Base-by-base conservation (phyloP, 2,113 vertebrate genomes). In the Datnioides undecimradiatus region DNA sequence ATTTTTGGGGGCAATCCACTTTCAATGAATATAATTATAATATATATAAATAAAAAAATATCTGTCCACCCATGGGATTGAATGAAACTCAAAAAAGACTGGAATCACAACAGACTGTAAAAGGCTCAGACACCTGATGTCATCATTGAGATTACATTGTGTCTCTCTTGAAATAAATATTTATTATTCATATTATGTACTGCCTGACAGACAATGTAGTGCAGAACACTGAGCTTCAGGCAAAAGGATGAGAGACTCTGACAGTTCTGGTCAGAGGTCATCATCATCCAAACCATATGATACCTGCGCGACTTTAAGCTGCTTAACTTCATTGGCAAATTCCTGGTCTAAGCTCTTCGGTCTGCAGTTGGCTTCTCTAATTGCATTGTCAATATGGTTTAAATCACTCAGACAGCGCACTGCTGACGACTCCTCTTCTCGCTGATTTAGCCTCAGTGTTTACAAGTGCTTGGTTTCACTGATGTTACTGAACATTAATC, bases 321-420 rank as follows among this genome's bases (percentile, higher is more conserved):
- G 80, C 87, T 93, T 90, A 88, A 70, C 87, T 86, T 80, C 46
- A 83, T 83, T 85, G 88, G 76, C 80, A 66, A 84, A 85, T 88
- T 91, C 76, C 81, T 74, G 27, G 33, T 76, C 55, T 86, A 87
- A 93, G 87, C 84, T 71, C 73, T 46, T 64, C 27, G 6, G 49
- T 63, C 64, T 64, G 43, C 2, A 43, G 27, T 52, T 34, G 6
- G 38, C 33, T 12, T 40, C 83, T 79, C 78, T 69, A 76, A 80
- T 64, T 58, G 70, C 43, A 36, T 7, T 31, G 84, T 83, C 82
- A 87, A 82, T 79, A 84, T 69, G 79, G 43, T 76, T 80, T 69
- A 57, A 85, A 86, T 92, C 84, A 73, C 34, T 0, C 36, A 87
- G 64, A 63, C 74, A 52, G 63, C 31, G n/a, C n/a, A n/a, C 77